A percentile compares a stretch with the other conserved stretches of the same genome.
phyloP scores from a whole-genome alignment of 2,888 invertebrate genomes.

The Plagodis dolabraria region DNA sequence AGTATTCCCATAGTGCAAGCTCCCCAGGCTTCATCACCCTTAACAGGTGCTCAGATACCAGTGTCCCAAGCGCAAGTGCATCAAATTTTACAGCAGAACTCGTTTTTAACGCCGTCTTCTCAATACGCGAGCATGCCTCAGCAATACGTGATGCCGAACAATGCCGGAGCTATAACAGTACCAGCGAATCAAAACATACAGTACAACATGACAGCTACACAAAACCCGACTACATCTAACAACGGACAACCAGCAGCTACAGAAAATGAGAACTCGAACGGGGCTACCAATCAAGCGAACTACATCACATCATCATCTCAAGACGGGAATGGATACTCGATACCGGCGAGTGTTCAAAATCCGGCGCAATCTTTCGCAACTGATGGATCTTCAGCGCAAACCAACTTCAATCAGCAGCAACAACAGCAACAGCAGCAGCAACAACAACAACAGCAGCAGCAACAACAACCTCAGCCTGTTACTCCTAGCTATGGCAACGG shows the following conservation, averaged over 20 bases:
- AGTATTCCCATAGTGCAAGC: conserved; percentile 76
- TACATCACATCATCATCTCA: conserved; percentile 78
- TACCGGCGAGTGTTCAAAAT: conserved; percentile 54
- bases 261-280: conserved; percentile 62
- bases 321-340: conserved; percentile 59
- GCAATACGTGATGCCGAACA: conserved; percentile 74
- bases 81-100: conserved; percentile 68
- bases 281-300: conserved; percentile 64
- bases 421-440: conserved; percentile 53
- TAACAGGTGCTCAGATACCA: conserved; percentile 60
- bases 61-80: conserved; percentile 66
- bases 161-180: conserved; percentile 59
- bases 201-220: conserved; percentile 63
- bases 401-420: conserved; percentile 50
- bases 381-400: conserved; percentile 60
- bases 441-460: conserved; percentile 39
- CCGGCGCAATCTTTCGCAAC: conserved; percentile 59
- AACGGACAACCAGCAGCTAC: conserved; percentile 57
- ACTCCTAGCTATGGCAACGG: conserved; percentile 59
- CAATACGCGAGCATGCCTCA: conserved; percentile 69
- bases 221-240: conserved; percentile 51
- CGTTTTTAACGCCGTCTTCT: conserved; percentile 69
- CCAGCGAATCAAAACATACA: conserved; percentile 66
- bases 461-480: conserved; percentile 53
- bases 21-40: conserved; percentile 62